Percentiles rank a stretch among this genome's conserved stretches.
Conservation (phyloP, 2,888 invertebrate species). For the Dendrolimus houi region DNA sequence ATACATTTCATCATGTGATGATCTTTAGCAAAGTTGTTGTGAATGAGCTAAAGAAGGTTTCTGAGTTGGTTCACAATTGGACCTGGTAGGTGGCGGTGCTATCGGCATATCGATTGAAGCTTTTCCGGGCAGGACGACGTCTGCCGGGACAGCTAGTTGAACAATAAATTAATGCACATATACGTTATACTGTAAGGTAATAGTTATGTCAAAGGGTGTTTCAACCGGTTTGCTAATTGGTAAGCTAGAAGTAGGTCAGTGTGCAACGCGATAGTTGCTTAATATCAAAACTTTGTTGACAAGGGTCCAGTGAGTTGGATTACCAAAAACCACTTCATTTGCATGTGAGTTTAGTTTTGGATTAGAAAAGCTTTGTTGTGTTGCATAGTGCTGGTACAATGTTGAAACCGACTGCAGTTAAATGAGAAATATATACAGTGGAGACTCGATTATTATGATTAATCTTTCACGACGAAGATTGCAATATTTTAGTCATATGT, state of each 20-base stretch:
- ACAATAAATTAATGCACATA: too few relatives aligned
- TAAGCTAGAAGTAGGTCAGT: constrained; percentile 29
- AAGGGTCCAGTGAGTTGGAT: constrained; percentile 27
- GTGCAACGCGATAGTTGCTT: constrained; percentile 25
- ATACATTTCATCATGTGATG: too few relatives aligned
- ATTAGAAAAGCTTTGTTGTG: constrained; percentile 6
- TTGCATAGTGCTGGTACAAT: constrained; percentile 1
- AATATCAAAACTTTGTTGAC: constrained; percentile 38
- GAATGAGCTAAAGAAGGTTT: too few relatives aligned
- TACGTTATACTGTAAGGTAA: not conserved
- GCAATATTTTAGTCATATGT: too few relatives aligned
- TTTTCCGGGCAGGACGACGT: too few relatives aligned
- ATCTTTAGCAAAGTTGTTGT: too few relatives aligned
- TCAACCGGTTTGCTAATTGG: constrained; percentile 22
- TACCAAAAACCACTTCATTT: constrained; percentile 29
- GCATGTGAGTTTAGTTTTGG: constrained; percentile 14
- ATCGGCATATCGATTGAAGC: too few relatives aligned
- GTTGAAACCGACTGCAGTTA: not conserved
- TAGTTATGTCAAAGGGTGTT: constrained; percentile 8
- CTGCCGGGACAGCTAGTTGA: too few relatives aligned
- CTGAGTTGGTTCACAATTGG: too few relatives aligned
- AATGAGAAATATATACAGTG: not conserved
- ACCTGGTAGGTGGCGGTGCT: too few relatives aligned
- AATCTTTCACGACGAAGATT: too few relatives aligned
- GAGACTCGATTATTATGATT: too few relatives aligned